Base-by-base conservation (phyloP, 2,113 vertebrate genomes). In the Poeciliopsis occidentalis region DNA sequence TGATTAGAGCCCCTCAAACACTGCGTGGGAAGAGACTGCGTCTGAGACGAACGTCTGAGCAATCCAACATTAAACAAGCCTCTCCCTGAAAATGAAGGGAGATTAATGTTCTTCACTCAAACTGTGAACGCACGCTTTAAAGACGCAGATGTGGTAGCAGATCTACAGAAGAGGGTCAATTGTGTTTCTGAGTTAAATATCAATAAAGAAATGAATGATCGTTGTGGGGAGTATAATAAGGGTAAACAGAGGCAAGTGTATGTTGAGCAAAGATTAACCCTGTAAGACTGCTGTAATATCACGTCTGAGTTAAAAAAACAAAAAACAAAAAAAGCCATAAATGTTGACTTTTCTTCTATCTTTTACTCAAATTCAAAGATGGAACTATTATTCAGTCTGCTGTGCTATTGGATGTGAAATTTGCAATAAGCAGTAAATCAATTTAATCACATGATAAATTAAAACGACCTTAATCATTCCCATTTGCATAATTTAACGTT, bases 1-100 rank as follows among this genome's bases (percentile, higher is more conserved):
- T 85, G 91, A 94, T 89, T 88, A 91, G 67, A 87, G 89, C 87
- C 81, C 69, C 84, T 88, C 75, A 74, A 78, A 83, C 74, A 62
- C 71, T 39, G 88, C 64, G 88, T 86, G 85, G 86, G 80, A 91
- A 70, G 86, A 84, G 44, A 88, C 75, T 85, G 82, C 69, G 82
- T 89, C 84, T 83, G 87, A 87, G 88, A 84, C 75, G 75, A 91
- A 83, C 69, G 81, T 84, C 88, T 89, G 87, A 86, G 80, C 72
- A 74, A 71, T 90, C 79, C 88, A 84, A 83, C 71, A 69, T 31
- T 74, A 85, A 92, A 85, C 60, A 78, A 78, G 68, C 68, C 41
- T 19, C 34, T 78, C 68, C 47, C 64, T 44, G 68, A 82, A 79
- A 82, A 76, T 60, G 61, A 71, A 81, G 78, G 71, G 71, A 82